These are phyloP conservation scores for Aphelenchoides bicaudatus DNA, from an alignment of 2,888 invertebrate genomes.

Conservation along the genomic window DNA sequence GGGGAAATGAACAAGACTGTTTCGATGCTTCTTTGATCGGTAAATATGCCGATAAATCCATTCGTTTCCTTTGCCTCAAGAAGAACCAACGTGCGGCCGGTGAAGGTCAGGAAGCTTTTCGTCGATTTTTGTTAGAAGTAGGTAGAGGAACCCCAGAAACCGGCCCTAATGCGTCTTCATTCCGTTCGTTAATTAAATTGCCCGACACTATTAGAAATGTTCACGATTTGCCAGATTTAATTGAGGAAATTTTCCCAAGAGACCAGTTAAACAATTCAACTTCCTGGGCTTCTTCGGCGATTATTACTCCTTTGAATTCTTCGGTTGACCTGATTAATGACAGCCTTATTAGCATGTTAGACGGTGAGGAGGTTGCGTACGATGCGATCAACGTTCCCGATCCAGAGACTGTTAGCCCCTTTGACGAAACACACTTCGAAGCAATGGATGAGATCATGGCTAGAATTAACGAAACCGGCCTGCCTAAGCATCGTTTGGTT, in stretches of 20 bases:
- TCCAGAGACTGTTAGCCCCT: not conserved
- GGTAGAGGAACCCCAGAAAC: not conserved
- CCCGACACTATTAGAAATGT: not conserved
- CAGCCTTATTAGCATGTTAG: not conserved
- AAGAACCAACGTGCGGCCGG: not conserved
- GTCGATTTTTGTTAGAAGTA: not conserved
- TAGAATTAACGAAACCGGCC: constrained; percentile 5
- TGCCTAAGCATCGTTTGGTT: not conserved
- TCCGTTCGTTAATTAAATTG: not conserved
- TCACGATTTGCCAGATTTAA: not conserved
- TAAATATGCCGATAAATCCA: not conserved
- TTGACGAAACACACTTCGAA: not conserved
- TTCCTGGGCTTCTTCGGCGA: not conserved
- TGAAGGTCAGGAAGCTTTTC: not conserved
- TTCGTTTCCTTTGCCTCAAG: not conserved
- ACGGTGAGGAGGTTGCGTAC: not conserved
- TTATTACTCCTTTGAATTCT: not conserved
- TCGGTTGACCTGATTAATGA: not conserved
- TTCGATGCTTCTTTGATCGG: not conserved
- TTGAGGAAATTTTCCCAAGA: not conserved
- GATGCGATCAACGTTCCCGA: not conserved
- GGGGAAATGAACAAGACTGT: too few species aligned
- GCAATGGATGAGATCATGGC: not conserved
- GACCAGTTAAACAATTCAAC: not conserved
- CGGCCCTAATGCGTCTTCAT: not conserved